phyloP scores from a whole-genome alignment of 2,888 invertebrate species.

The Camponotus fellah region DNA sequence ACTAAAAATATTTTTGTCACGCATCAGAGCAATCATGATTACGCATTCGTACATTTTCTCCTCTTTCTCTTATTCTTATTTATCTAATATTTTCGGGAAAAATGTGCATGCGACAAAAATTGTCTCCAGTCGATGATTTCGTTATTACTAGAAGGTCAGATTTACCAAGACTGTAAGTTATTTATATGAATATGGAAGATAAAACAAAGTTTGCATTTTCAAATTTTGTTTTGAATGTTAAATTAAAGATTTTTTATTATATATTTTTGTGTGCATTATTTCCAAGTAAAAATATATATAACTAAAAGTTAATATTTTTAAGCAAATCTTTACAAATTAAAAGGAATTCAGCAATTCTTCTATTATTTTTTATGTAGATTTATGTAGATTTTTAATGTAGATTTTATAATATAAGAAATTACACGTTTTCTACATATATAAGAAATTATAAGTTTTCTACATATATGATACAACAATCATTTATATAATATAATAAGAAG shows the following conservation, averaged over 20 bases:
- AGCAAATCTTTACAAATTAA: background rate
- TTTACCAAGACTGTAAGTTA: no score
- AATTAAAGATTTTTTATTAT: background rate
- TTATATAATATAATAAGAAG: no score
- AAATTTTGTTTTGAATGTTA: background rate
- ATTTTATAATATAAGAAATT: background rate
- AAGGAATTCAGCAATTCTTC: background rate
- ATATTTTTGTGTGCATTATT: background rate
- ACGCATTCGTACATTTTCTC: background rate
- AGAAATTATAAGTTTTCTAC: background rate
- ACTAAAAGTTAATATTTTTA: background rate
- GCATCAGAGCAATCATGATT: slow-evolving; percentile 5
- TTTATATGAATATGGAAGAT: no score
- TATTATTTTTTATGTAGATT: no score
- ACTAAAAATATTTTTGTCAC: slow-evolving; percentile 20
- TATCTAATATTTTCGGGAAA: background rate
- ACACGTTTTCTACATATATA: background rate
- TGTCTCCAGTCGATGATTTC: background rate
- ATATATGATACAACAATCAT: no score
- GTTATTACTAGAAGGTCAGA: background rate
- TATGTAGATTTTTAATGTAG: no score
- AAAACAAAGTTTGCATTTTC: background rate
- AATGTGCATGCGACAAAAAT: background rate
- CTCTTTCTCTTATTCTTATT: background rate
- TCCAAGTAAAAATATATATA: background rate